Base-by-base conservation (phyloP, 1,140 invertebrate genomes). In the Hyphantria cunea region DNA sequence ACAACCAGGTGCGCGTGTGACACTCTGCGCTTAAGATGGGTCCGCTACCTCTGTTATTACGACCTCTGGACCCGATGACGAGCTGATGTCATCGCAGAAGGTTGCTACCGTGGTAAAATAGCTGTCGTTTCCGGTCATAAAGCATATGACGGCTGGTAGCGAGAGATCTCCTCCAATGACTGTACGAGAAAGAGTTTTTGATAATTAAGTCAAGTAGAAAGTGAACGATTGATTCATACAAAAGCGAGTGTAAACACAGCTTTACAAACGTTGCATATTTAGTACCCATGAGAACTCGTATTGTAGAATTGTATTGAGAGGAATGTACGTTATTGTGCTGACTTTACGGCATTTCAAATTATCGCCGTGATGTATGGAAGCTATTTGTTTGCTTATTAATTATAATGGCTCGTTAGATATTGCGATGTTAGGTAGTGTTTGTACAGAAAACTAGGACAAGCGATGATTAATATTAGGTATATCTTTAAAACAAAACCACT, bases 321-420 rank as follows among this genome's bases (percentile, higher is more conserved):
- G 32, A 58, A 58, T 58, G 55, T 58, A 58, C 44, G 33, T 15
- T 33, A 58, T 58, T 58, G 45, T 49, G 45, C 34, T 14, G 41
- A 32, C 32, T 48, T 58, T 48, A 44, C 55, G 55, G 55, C 55
- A 58, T 58, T 58, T 58, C 55, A 58, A 58, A 58, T 58, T 58
- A 58, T 58, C 45, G 55, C 13, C n/a, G 6, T 58, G 55, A 58
- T 58, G 55, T 58, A 58, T 58, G 32, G 31, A 32, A 34, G 45
- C 55, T 48, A 48, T 58, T 58, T 45, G 47, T 48, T 31, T 33
- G 14, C 44, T 37, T 58, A 49, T 49, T 56, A 47, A 47, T 42
- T 44, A 44, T 44, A 32, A 58, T 49, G 33, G 33, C 11, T 39
- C n/a, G 47, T n/a, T 58, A 45, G 34, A 45, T 53, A 53, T 53